These are phyloP conservation scores for Mola mola DNA, from an alignment of 2,113 vertebrate species.

Conservation along the genomic window DNA sequence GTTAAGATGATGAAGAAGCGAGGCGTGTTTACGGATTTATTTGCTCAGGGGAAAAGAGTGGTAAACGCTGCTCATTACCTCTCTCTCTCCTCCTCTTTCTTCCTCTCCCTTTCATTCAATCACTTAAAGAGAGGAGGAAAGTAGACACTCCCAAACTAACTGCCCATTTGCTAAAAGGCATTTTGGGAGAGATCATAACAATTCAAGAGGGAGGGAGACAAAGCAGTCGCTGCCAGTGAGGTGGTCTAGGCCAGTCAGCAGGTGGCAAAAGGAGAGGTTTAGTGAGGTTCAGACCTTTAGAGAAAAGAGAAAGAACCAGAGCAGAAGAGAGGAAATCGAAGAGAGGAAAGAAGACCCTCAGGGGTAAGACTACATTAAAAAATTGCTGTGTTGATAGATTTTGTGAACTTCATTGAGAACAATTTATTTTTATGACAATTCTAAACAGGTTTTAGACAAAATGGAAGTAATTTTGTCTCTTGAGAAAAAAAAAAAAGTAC, in stretches of 20 bases:
- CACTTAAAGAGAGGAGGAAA: constrained; percentile 46
- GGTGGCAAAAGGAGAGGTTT: constrained; percentile 68
- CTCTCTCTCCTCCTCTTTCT: constrained; percentile 24
- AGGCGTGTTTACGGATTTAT: no score
- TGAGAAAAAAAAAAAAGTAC: no score
- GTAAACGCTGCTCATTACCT: constrained; percentile 58
- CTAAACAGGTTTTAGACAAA: background rate
- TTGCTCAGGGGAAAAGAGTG: constrained; percentile 12
- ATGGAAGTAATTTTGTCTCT: background rate
- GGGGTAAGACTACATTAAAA: constrained; percentile 64
- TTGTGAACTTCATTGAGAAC: background rate
- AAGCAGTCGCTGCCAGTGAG: constrained; percentile 55
- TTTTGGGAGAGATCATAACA: constrained; percentile 69
- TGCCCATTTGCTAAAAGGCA: constrained; percentile 77
- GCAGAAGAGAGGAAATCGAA: constrained; percentile 13
- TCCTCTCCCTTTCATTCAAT: constrained; percentile 44
- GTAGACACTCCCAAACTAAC: constrained; percentile 73
- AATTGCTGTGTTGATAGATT: background rate
- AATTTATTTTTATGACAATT: background rate
- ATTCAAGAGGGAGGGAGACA: constrained; percentile 53
- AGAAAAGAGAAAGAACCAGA: constrained; percentile 30
- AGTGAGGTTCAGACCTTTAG: constrained; percentile 21
- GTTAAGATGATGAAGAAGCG: no score
- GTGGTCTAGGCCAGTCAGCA: constrained; percentile 71
- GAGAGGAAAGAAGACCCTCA: constrained; percentile 28